These are phyloP conservation scores for Adelognathus sp. DNA, from an alignment of 2,888 invertebrate species.

Conservation along the genomic window DNA sequence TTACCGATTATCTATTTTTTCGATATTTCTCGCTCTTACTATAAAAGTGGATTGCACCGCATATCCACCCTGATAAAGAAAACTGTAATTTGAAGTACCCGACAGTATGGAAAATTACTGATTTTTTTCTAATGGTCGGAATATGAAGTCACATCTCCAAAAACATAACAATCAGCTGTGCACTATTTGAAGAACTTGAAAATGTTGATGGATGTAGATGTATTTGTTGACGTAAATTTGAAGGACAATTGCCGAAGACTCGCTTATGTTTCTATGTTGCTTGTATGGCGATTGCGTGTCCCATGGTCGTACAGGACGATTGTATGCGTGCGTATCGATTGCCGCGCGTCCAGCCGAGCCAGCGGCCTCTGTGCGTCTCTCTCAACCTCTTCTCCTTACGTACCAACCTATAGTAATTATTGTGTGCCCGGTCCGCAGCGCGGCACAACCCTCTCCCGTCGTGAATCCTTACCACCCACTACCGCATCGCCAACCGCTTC, in stretches of 20 bases:
- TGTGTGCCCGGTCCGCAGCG: constrained; percentile 61
- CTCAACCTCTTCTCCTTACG: constrained; percentile 53
- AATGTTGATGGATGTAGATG: too few relatives aligned
- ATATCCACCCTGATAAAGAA: too few relatives aligned
- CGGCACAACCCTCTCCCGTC: constrained; percentile 46
- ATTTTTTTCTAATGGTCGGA: too few relatives aligned
- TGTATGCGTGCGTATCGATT: constrained; percentile 79
- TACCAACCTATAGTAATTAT: constrained; percentile 66
- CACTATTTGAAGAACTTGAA: too few relatives aligned
- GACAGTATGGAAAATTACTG: too few relatives aligned
- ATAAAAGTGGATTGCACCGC: too few relatives aligned
- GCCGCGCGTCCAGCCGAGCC: constrained; percentile 77
- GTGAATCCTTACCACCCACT: constrained; percentile 50
- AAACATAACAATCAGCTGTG: too few relatives aligned
- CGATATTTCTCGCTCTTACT: too few relatives aligned
- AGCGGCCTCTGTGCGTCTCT: constrained; percentile 59
- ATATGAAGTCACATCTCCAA: too few relatives aligned
- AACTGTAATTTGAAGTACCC: too few relatives aligned
- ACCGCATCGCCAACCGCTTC: constrained; percentile 46
- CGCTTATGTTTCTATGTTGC: constrained; percentile 15
- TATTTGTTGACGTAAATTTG: not conserved
- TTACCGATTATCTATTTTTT: too few relatives aligned
- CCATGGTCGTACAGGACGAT: constrained; percentile 51
- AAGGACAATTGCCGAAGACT: constrained; percentile 6
- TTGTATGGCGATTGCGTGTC: constrained; percentile 39